Percentiles rank a stretch among this genome's conserved stretches.
phyloP scores from a whole-genome alignment of 2,888 invertebrate species.

The Drosophila stalkeri region DNA sequence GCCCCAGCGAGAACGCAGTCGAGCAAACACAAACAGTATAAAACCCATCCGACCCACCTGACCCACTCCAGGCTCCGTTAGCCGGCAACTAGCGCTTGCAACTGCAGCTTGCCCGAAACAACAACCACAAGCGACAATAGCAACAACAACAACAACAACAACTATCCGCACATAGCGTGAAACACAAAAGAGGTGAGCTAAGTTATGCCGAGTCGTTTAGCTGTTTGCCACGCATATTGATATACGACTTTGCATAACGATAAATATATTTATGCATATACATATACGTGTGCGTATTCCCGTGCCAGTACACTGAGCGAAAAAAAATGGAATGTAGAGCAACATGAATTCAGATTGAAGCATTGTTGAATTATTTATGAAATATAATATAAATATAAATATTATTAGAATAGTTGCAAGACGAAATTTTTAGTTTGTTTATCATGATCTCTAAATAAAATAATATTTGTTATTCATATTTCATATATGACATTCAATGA shows the following conservation, averaged over 20 bases:
- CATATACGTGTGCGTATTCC: not conserved
- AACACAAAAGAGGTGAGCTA: conserved; percentile 69
- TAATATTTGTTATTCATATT: no score
- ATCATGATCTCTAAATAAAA: no score
- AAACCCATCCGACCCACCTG: conserved; percentile 49
- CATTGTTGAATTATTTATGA: not conserved
- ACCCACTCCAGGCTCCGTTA: conserved; percentile 45
- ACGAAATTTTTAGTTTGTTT: no score
- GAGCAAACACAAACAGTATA: conserved; percentile 23
- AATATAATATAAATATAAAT: no score
- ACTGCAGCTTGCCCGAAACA: conserved; percentile 31
- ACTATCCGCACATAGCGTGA: conserved; percentile 58
- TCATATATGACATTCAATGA: no score
- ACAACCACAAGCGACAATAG: conserved; percentile 16
- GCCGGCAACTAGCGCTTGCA: conserved; percentile 56
- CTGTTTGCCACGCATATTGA: conserved; percentile 61
- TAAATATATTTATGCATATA: not conserved
- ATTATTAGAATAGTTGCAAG: no score
- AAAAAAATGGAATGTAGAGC: not conserved
- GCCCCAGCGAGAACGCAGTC: conserved; percentile 9
- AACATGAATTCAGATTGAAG: not conserved
- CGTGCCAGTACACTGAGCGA: not conserved
- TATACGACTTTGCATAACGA: conserved; percentile 32
- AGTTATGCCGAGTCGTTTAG: conserved; percentile 48
- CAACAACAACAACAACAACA: conserved; percentile 25